phyloP scores from a whole-genome alignment of 1,140 invertebrate genomes.

The Pseudobourletiella spinata region DNA sequence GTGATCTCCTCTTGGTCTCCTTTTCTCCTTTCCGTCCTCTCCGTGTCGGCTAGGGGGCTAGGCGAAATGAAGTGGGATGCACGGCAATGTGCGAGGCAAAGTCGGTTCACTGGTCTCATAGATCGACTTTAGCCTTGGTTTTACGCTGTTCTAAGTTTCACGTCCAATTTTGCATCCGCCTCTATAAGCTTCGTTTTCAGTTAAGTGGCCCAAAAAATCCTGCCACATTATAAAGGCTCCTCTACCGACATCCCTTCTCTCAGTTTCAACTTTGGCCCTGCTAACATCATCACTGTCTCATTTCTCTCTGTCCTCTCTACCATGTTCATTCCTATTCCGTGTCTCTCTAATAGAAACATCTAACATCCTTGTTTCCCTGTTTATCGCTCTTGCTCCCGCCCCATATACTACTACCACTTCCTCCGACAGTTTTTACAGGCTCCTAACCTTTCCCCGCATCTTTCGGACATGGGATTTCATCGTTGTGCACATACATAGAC shows the following conservation, averaged over 20 bases:
- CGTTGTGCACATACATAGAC: too few species aligned
- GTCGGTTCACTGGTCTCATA: slow-evolving; percentile 12
- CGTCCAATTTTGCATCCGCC: slow-evolving; percentile 39
- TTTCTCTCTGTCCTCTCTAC: not conserved
- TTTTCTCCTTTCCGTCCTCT: too few species aligned
- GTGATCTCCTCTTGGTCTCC: too few species aligned
- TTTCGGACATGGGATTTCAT: too few species aligned
- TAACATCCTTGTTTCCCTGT: not conserved
- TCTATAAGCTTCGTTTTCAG: slow-evolving; percentile 36
- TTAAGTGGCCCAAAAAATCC: slow-evolving; percentile 38
- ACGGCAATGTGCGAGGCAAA: too few species aligned
- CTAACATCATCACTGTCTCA: slow-evolving; percentile 1
- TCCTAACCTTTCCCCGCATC: too few species aligned
- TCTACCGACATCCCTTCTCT: not conserved
- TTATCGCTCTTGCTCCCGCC: too few species aligned
- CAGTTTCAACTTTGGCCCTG: not conserved
- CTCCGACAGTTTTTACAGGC: too few species aligned
- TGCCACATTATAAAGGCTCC: slow-evolving; percentile 20
- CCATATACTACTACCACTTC: too few species aligned
- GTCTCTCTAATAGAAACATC: not conserved
- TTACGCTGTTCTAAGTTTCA: slow-evolving; percentile 38
- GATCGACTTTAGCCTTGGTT: slow-evolving; percentile 21
- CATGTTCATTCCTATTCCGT: not conserved
- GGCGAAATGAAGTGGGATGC: too few species aligned
- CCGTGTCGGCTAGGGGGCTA: too few species aligned